Conservation (phyloP, 2,797 vertebrate genomes). For the Lindbergichthys nudifrons region DNA sequence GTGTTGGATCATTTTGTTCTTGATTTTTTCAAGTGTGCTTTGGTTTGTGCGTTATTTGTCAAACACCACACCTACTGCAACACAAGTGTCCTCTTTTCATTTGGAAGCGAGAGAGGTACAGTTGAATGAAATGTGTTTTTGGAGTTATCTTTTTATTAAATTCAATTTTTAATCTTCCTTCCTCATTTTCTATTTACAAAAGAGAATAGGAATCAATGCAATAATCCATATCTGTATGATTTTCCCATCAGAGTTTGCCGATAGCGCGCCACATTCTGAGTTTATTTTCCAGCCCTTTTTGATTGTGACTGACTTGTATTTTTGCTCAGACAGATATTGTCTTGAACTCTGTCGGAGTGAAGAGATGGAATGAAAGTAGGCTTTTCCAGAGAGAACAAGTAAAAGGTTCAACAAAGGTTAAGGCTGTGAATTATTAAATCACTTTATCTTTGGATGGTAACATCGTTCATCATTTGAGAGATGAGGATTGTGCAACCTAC, state of each 20-base stretch:
- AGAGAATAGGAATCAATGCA: slow-evolving; percentile 66
- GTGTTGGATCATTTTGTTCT: background rate
- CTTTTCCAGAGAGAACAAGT: slow-evolving; percentile 50
- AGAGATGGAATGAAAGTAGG: slow-evolving; percentile 48
- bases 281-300: slow-evolving; percentile 57
- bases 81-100: slow-evolving; percentile 10
- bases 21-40: slow-evolving; percentile 11
- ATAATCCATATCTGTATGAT: slow-evolving; percentile 65
- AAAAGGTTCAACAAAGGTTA: slow-evolving; percentile 68
- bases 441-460: slow-evolving; percentile 40
- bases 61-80: background rate
- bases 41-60: slow-evolving; percentile 13
- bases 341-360: slow-evolving; percentile 52
- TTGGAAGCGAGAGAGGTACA: slow-evolving; percentile 1
- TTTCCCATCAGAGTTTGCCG: slow-evolving; percentile 50
- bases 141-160: slow-evolving; percentile 52
- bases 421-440: slow-evolving; percentile 70
- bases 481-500: slow-evolving; percentile 34
- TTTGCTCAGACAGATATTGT: slow-evolving; percentile 61
- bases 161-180: slow-evolving; percentile 70
- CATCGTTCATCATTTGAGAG: slow-evolving; percentile 47
- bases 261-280: slow-evolving; percentile 37
- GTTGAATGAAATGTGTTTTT: slow-evolving; percentile 15
- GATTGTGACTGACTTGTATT: slow-evolving; percentile 49
- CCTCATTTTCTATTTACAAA: slow-evolving; percentile 63